Conservation (phyloP, 2,113 vertebrate genomes). For the Corythoichthys haematopterus region DNA sequence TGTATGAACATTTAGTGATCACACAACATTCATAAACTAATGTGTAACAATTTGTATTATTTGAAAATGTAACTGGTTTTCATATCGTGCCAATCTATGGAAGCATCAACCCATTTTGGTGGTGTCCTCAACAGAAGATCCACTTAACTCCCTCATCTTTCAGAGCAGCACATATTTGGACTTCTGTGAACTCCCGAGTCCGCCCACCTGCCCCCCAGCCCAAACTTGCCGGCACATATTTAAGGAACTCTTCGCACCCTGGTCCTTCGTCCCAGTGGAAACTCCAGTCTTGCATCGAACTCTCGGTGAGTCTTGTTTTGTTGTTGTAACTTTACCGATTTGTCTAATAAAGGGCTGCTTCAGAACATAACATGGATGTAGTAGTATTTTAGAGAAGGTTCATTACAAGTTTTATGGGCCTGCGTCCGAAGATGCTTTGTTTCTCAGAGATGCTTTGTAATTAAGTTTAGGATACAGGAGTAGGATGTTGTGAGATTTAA, state of each 20-base stretch:
- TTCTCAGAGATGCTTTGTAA: background rate
- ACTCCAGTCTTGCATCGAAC: slow-evolving; percentile 69
- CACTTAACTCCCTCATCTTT: slow-evolving; percentile 61
- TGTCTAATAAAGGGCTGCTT: slow-evolving; percentile 7
- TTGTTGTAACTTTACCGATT: slow-evolving; percentile 3
- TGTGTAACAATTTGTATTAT: background rate
- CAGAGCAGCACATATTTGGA: slow-evolving; percentile 75
- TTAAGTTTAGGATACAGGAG: background rate
- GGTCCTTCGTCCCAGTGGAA: slow-evolving; percentile 72
- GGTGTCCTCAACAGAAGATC: slow-evolving; percentile 53
- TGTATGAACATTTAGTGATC: background rate
- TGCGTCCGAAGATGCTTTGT: slow-evolving; percentile 7
- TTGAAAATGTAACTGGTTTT: background rate
- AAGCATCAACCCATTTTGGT: slow-evolving; percentile 54
- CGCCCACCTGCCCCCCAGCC: slow-evolving; percentile 41
- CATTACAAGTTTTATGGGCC: slow-evolving; percentile 4
- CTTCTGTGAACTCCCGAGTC: slow-evolving; percentile 66
- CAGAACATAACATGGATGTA: slow-evolving; percentile 10
- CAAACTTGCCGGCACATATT: slow-evolving; percentile 55
- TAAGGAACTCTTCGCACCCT: slow-evolving; percentile 63
- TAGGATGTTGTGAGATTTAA: slow-evolving; percentile 9
- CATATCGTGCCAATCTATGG: slow-evolving; percentile 29
- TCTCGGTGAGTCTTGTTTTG: slow-evolving; percentile 69
- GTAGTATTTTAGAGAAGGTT: slow-evolving; percentile 5
- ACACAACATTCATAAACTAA: background rate